Base-by-base conservation (phyloP, 2,797 vertebrate genomes). In the Buceros bicornis region DNA sequence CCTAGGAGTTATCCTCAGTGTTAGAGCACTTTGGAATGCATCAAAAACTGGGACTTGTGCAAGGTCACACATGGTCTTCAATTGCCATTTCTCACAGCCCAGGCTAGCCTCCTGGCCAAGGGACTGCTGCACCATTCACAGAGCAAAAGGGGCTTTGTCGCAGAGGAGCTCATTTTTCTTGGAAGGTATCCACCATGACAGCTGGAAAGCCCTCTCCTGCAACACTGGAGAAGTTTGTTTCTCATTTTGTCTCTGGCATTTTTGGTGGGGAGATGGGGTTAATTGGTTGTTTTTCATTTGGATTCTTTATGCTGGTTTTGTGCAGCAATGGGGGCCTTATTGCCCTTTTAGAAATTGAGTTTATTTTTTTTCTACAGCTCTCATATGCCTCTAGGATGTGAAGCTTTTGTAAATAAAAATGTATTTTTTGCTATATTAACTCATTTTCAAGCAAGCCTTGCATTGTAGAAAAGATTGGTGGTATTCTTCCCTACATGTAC, bases 241-340 rank as follows among this genome's bases (percentile, higher is more conserved):
- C 82, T 83, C 25, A 20, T 92, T 95, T 65, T 35, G 25, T 84
- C 69, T 57, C 45, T 35, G 37, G 73, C 54, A 66, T 81, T 90
- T 95, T 84, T 90, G 57, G 53, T 74, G 33, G 76, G 95, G 92
- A 92, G 72, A 22, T 65, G 17, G 86, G 91, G 92, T 96, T 97
- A 97, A 97, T 97, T 97, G 93, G n/a, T 54, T 97, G 83, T 61
- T 97, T 97, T 97, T 96, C 66, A 64, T 95, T 95, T 91, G 90
- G 90, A 58, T 89, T 89, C 92, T 89, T 96, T 87, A 56, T 8
- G 33, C 70, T 87, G 51, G 58, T 96, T 96, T 96, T 91, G 77
- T 88, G 82, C 94, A 93, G 79, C 69, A 93, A 13, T 48, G 25
- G 69, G 37, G 67, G 73, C 94, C 73, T 78, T 61, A 25, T 73